These are phyloP conservation scores for Drosophila burlai DNA, from an alignment of 1,140 invertebrate genomes.

Conservation along the genomic window DNA sequence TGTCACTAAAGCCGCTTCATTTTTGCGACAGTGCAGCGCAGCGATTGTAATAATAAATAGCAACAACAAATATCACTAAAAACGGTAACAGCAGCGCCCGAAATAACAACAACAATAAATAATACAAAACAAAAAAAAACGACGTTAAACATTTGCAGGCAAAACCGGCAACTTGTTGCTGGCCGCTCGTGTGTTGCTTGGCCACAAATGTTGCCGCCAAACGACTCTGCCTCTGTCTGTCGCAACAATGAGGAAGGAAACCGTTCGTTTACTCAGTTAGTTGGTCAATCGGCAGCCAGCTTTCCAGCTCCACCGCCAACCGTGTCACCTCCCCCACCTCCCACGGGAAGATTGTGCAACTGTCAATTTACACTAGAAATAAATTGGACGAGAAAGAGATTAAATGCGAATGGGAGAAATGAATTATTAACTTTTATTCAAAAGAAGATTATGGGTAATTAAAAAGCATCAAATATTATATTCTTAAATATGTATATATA, in stretches of 20 bases:
- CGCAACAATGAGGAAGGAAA: conserved; percentile 68
- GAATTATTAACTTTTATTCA: too few species aligned
- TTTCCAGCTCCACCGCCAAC: background rate
- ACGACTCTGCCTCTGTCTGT: conserved; percentile 16
- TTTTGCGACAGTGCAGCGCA: conserved; percentile 14
- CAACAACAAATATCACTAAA: conserved; percentile 23
- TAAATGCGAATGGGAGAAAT: background rate
- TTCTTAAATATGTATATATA: too few species aligned
- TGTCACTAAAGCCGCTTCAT: background rate
- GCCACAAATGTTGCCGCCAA: conserved; percentile 48
- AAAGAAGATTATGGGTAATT: too few species aligned
- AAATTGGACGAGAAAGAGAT: background rate
- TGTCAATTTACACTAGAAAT: background rate
- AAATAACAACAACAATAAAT: conserved; percentile 18
- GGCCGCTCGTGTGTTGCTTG: background rate
- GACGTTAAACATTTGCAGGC: background rate
- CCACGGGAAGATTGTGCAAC: conserved; percentile 34
- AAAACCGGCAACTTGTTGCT: conserved; percentile 52
- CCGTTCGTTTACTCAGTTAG: conserved; percentile 55
- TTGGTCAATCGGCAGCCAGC: conserved; percentile 42
- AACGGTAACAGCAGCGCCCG: conserved; percentile 21
- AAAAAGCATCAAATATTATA: too few species aligned
- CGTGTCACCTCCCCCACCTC: background rate
- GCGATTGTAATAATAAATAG: conserved; percentile 30
- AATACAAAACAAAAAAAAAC: background rate